phyloP scores from a whole-genome alignment of 2,113 vertebrate genomes.

The Pelmatolapia mariae region DNA sequence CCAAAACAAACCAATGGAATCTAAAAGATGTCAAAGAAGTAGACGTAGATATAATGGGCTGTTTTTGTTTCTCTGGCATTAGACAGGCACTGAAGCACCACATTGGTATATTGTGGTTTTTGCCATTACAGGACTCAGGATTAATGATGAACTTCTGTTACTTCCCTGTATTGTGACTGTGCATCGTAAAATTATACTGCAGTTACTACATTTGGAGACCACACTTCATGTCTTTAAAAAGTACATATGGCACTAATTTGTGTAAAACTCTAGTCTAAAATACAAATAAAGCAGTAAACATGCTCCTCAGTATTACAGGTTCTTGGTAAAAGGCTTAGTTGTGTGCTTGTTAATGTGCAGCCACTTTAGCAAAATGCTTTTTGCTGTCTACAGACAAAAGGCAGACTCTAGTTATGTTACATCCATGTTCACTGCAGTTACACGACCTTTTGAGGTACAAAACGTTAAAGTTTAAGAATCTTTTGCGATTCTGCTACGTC shows the following conservation, averaged over 20 bases:
- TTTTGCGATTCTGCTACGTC: neutral
- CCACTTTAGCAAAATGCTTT: constrained; percentile 43
- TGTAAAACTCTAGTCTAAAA: constrained; percentile 12
- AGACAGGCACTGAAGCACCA: constrained; percentile 42
- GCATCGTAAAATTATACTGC: neutral
- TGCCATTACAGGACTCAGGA: neutral
- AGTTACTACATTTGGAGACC: neutral
- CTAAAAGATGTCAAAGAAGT: neutral
- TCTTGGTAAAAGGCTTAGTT: constrained; percentile 59
- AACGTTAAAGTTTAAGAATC: neutral
- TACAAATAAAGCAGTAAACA: constrained; percentile 27
- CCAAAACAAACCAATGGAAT: neutral
- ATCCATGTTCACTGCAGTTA: constrained; percentile 20
- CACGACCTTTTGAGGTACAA: constrained; percentile 24
- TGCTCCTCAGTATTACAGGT: constrained; percentile 41
- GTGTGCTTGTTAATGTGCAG: constrained; percentile 70
- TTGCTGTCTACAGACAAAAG: constrained; percentile 21
- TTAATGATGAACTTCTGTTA: neutral
- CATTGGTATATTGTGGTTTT: neutral
- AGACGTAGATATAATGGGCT: neutral
- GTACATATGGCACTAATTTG: constrained; percentile 35
- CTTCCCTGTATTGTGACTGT: neutral
- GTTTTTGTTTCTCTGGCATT: constrained; percentile 3
- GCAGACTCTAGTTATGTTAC: constrained; percentile 17
- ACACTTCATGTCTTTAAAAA: neutral